Conservation (phyloP, 1,140 invertebrate species). For the Gryon sp. region DNA sequence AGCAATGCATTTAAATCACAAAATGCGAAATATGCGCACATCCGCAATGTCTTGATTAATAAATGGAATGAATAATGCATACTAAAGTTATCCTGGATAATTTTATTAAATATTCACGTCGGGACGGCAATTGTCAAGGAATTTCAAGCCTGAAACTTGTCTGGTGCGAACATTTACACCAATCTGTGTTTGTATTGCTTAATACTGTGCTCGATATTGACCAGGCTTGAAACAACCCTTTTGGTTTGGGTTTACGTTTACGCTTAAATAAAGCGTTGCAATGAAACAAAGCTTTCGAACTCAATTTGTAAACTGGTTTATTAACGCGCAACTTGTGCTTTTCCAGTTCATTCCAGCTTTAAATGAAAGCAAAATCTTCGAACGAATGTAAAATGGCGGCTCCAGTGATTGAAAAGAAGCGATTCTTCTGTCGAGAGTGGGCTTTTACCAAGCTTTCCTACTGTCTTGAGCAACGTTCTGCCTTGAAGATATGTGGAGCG, state of each 20-base stretch:
- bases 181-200: constrained; percentile 18
- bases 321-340: not conserved
- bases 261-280: constrained; percentile 5
- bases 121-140: constrained; percentile 44
- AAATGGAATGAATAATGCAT: constrained; percentile 47
- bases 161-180: constrained; percentile 11
- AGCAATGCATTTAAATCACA: constrained; percentile 10
- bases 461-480: constrained; percentile 90
- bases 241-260: not conserved
- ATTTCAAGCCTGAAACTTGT: constrained; percentile 26
- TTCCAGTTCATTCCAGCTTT: constrained; percentile 29
- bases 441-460: constrained; percentile 96
- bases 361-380: constrained; percentile 43
- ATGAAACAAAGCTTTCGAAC: not conserved
- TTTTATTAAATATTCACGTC: constrained; percentile 54
- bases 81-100: constrained; percentile 39
- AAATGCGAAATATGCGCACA: too few relatives aligned
- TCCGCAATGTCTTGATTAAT: constrained; percentile 32
- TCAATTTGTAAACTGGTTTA: not conserved
- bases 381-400: constrained; percentile 73
- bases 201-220: constrained; percentile 10
- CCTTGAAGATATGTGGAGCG: constrained; percentile 88
- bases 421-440: constrained; percentile 94
- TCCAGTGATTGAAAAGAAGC: constrained; percentile 82
- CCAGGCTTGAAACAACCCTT: constrained; percentile 14